Conservation (phyloP, 2,888 invertebrate genomes). For the Sphaeridia pumilis region DNA sequence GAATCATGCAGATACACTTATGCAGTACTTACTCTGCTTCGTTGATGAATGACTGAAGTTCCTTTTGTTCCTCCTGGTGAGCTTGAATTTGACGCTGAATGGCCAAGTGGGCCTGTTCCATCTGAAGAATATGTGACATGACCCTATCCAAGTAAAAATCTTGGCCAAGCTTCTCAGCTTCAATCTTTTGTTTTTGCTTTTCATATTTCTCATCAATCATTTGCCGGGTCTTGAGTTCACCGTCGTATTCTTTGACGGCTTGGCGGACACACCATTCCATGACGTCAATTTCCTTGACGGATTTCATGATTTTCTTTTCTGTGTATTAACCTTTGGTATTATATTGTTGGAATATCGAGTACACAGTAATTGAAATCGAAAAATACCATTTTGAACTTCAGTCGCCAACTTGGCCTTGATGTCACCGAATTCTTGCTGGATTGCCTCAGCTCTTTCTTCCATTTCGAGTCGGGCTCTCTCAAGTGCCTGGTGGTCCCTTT, state of each 20-base stretch:
- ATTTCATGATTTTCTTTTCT: conserved; percentile 27
- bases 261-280: conserved; percentile 32
- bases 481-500: conserved; percentile 45
- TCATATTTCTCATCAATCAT: conserved; percentile 33
- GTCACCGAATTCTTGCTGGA: conserved; percentile 44
- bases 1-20: not conserved
- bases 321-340: too few relatives aligned
- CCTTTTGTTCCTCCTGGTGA: conserved; percentile 33
- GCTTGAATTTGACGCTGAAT: conserved; percentile 34
- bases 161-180: conserved; percentile 31
- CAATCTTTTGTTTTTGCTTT: conserved; percentile 26
- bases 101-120: conserved; percentile 33
- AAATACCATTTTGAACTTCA: conserved; percentile 45
- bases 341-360: too few relatives aligned
- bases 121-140: conserved; percentile 31
- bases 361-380: too few relatives aligned
- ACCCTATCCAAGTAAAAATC: conserved; percentile 35
- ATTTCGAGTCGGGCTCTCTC: conserved; percentile 45
- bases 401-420: conserved; percentile 47
- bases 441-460: conserved; percentile 44
- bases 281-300: conserved; percentile 31
- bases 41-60: conserved; percentile 27
- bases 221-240: conserved; percentile 30
- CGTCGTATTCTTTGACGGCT: conserved; percentile 31
- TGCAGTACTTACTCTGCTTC: conserved; percentile 28